phyloP scores from a whole-genome alignment of 2,797 vertebrate species.

The Oreonectes daqikongensis region DNA sequence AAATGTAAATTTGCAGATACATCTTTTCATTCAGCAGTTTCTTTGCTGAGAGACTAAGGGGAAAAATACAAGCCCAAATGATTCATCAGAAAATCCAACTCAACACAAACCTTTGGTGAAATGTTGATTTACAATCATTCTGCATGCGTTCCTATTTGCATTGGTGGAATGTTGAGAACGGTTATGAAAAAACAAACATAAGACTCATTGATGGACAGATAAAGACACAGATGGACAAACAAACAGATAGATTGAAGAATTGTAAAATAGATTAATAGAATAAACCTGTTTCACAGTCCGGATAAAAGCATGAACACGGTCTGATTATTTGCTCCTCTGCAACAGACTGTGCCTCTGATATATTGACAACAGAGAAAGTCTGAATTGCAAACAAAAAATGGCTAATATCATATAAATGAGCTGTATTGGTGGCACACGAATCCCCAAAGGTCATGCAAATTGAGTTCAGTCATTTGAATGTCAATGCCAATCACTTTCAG shows the following conservation, averaged over 20 bases:
- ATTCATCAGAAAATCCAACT: neutral
- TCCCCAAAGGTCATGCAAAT: neutral
- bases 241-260: neutral
- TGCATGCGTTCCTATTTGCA: neutral
- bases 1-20: neutral
- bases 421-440: neutral
- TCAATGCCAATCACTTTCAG: neutral
- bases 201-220: neutral
- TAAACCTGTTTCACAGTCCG: neutral
- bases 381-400: neutral
- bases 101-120: neutral
- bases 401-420: neutral
- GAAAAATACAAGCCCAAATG: slow-evolving; percentile 3
- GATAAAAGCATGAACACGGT: neutral
- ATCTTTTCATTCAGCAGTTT: slow-evolving; percentile 8
- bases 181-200: neutral
- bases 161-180: neutral
- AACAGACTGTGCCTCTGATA: neutral
- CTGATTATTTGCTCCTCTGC: neutral
- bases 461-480: neutral
- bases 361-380: neutral
- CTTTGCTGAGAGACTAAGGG: neutral
- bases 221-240: neutral
- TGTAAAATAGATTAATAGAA: too few relatives aligned
- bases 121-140: slow-evolving; percentile 4